Evolutionary conservation across 2,113 vertebrate genomes (phyloP).

Genomic region (Campylorhamphus procurvoides): DNA sequence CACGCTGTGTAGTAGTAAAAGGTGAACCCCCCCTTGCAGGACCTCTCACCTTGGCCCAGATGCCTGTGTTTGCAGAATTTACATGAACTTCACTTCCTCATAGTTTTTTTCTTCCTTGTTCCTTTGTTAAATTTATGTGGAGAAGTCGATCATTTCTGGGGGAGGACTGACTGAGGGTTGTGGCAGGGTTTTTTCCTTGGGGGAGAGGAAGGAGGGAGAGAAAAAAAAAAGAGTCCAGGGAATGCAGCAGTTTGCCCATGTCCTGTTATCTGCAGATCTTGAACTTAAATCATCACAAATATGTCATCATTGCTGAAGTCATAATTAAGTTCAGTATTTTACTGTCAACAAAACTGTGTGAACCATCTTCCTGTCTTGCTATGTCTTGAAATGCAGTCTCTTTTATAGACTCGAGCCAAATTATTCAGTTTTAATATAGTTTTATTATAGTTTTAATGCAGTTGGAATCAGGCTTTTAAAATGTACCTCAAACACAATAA

Average conservation of each 20-base stretch:
- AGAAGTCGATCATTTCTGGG: background rate
- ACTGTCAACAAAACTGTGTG: background rate
- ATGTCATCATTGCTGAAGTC: background rate
- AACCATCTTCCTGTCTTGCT: background rate
- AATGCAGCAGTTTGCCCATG: background rate
- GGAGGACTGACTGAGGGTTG: background rate
- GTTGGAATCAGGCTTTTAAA: background rate
- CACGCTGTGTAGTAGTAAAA: background rate
- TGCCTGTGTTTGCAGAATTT: background rate
- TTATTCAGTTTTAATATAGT: background rate
- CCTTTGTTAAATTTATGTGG: background rate
- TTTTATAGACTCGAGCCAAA: background rate
- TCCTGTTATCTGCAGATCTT: background rate
- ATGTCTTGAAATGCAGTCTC: background rate
- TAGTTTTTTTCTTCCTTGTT: background rate
- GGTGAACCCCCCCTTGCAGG: background rate
- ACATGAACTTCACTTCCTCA: background rate
- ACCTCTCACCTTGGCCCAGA: background rate
- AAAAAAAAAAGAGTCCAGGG: background rate
- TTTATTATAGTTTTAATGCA: background rate
- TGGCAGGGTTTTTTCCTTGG: background rate
- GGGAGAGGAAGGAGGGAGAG: background rate
- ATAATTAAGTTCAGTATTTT: slow-evolving; percentile 19
- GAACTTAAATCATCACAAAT: background rate
- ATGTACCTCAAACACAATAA: background rate